Evolutionary conservation across 2,888 invertebrate species (phyloP).

Genomic region (Hypolimnas misippus): DNA sequence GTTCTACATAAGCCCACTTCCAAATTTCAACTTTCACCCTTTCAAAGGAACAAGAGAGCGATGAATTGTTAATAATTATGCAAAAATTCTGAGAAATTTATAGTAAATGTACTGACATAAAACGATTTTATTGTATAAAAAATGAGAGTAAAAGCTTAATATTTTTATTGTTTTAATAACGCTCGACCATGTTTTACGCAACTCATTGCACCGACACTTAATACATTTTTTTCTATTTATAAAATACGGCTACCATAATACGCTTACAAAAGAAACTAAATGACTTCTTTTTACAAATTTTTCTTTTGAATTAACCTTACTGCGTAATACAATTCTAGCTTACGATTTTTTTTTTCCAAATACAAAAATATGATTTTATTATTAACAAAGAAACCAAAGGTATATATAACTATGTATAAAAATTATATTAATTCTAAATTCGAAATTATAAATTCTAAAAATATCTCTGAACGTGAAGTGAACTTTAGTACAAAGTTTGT

Average conservation of each 20-base stretch:
- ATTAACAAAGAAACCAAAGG: no score
- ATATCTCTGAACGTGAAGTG: slow-evolving; percentile 7
- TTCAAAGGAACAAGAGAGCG: background rate
- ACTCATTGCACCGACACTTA: no score
- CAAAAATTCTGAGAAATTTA: background rate
- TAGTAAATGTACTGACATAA: background rate
- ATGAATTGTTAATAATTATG: background rate
- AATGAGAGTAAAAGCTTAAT: no score
- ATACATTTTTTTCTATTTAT: background rate
- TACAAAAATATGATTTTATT: no score
- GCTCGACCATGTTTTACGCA: no score
- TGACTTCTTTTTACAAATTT: no score
- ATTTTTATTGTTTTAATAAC: no score
- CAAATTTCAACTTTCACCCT: background rate
- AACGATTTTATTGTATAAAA: background rate
- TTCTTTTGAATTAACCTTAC: no score
- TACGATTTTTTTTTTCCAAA: no score
- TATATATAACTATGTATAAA: background rate
- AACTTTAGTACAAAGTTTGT: slow-evolving; percentile 5
- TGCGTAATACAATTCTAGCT: no score
- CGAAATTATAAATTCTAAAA: background rate
- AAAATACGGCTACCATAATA: no score
- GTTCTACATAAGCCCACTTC: background rate
- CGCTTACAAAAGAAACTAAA: no score
- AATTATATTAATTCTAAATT: background rate